Evolutionary conservation across 2,888 invertebrate genomes (phyloP), one percentile per base, ranked within the genome.

Genomic region (Drosophila dives): DNA sequence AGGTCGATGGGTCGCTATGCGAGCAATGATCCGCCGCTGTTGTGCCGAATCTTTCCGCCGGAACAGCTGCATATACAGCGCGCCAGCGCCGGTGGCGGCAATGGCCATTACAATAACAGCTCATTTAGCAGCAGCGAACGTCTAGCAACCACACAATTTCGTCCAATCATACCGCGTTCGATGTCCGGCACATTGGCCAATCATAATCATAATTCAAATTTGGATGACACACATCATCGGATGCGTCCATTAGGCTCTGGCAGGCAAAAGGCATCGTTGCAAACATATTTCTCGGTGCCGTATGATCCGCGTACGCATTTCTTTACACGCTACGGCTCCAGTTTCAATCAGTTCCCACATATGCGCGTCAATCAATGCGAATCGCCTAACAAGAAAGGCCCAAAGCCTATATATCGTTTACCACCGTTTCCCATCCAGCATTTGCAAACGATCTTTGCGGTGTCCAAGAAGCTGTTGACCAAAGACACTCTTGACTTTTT

Each of bases 1-100:
- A 94, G 99, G 55, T 97, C 99, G 0, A 96, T 99, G 95, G 99
- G 99, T 0, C 94, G 99, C 17, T 97, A 97, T 91, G 95, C 97
- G 1, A 95, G 95, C 2, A 94, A 95, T 8, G 96, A 96, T 69
- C 96, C 96, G 0, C 96, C 98, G 0, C 94, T 99, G 50, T 94
- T 99, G 2, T 96, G 97, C 85, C 95, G 97, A 38, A 94, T 99
- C 49, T 98, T 97, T 92, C 98, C 98, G 0, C 95, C 95, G 60
- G 96, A 97, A 2, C 95, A 95, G 62, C 95, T 96, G 84, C 91
- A 92, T 7, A 83, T 91, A 3, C 90, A 92, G n/a, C 90, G 92
- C 7, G 87, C 87, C 36, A 84, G 79, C 23, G 81, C 26, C 4
- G 34, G 53, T 36, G 54, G 54, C 26, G 26, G 66, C 48, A 73